Evolutionary conservation across 2,888 invertebrate genomes (phyloP).

Genomic region (Drosophila tripunctata): DNA sequence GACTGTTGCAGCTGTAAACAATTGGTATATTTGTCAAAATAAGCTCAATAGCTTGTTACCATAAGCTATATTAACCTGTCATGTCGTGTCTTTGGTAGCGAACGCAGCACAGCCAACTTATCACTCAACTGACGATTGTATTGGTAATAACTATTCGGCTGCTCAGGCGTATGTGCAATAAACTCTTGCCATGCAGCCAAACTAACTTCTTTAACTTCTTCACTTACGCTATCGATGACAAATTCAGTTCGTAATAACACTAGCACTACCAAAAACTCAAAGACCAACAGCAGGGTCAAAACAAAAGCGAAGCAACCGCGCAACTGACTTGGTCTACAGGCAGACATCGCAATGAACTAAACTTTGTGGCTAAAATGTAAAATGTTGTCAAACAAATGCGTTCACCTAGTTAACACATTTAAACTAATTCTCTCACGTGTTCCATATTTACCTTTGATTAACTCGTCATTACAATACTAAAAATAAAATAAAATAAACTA

Average conservation of each 20-base stretch:
- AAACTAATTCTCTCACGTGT: constrained; percentile 22
- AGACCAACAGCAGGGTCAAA: constrained; percentile 17
- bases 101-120: constrained; percentile 64
- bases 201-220: not conserved
- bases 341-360: constrained; percentile 50
- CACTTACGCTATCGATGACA: constrained; percentile 25
- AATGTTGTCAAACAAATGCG: constrained; percentile 1
- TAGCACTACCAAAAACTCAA: constrained; percentile 34
- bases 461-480: constrained; percentile 40
- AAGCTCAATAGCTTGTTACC: too few relatives aligned
- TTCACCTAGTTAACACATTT: constrained; percentile 19
- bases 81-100: constrained; percentile 77
- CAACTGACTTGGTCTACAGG: constrained; percentile 13
- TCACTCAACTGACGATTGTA: constrained; percentile 71
- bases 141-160: constrained; percentile 35
- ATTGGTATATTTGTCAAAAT: constrained; percentile 10
- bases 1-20: constrained; percentile 71
- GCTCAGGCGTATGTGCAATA: constrained; percentile 37
- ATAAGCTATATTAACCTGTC: constrained; percentile 71
- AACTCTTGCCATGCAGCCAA: constrained; percentile 35
- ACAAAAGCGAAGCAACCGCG: constrained; percentile 27
- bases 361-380: not conserved
- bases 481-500: not conserved
- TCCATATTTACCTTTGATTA: constrained; percentile 31
- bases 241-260: constrained; percentile 10